Base-by-base conservation (phyloP, 53 echinoderm and acorn worm genomes). In the Hippasteria phrygiana region DNA sequence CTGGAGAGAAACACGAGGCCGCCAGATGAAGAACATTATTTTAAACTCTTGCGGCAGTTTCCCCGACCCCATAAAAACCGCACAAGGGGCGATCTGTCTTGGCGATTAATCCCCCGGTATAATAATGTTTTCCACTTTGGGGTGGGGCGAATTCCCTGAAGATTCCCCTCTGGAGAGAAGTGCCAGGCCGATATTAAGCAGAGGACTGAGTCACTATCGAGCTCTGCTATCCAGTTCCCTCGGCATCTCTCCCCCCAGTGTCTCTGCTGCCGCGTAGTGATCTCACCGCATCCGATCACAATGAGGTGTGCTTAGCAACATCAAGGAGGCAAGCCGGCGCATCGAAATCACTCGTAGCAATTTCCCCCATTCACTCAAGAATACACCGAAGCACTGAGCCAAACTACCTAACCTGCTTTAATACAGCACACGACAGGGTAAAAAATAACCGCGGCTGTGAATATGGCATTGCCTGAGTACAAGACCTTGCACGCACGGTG, bases 111-210 rank as follows among this genome's bases (percentile, higher is more conserved):
- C 66, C 82, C 65, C 50, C 65, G 35, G 7, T 64, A 66, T 82
- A 82, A 81, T 81, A 63, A 66, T 65, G 82, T 82, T 82, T 82
- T 82, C 82, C 82, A 82, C 67, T 82, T 82, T 82, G 65, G 78
- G 82, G 82, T 66, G 82, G 64, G 82, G 82, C 82, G 82, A 82
- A 82, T 82, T 82, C 82, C 82, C 82, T 1, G 47, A 82, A 82
- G 82, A 65, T 82, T 82, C 82, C 17, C 82, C 31, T 3, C 5
- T 77, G n/a, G 26, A 65, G 45, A 66, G 66, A 82, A 82, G 45
- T 47, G 82, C 66, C 66, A 82, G 66, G 4, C 29, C 82, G 82
- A 82, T 82, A 64, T 82, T 43, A 43, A 82, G 45, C 82, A 82
- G 82, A 66, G 46, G 14, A 66, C 82, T 82, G 82, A 82, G 66